Evolutionary conservation across 2,888 invertebrate genomes (phyloP).

Genomic region (Chymomyza amoena): DNA sequence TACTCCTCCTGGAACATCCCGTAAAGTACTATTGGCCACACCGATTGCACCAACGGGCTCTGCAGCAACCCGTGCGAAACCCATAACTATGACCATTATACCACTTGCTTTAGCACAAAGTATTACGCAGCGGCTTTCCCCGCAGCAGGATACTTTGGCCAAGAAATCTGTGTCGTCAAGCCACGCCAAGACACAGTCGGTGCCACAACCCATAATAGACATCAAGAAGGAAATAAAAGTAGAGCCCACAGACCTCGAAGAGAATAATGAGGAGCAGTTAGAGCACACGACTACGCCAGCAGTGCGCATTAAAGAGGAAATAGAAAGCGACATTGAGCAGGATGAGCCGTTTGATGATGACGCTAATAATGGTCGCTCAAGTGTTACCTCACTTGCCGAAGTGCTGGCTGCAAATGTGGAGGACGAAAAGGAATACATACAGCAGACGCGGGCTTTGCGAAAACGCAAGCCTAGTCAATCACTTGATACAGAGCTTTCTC

Average conservation of each 20-base stretch:
- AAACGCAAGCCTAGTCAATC: constrained; percentile 35
- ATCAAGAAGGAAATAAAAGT: constrained; percentile 71
- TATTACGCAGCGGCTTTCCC: constrained; percentile 38
- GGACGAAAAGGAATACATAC: constrained; percentile 58
- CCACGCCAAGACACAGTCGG: constrained; percentile 19
- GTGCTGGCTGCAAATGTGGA: constrained; percentile 57
- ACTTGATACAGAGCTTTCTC: constrained; percentile 1
- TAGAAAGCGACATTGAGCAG: constrained; percentile 41
- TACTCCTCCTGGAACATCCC: constrained; percentile 49
- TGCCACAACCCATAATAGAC: constrained; percentile 69
- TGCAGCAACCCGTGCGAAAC: constrained; percentile 47
- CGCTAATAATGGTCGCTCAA: constrained; percentile 55
- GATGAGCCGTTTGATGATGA: constrained; percentile 43
- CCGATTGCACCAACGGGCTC: constrained; percentile 61
- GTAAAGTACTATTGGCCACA: constrained; percentile 73
- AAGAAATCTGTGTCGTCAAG: constrained; percentile 27
- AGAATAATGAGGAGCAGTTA: neutral
- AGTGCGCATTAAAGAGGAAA: constrained; percentile 42
- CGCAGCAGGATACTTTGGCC: neutral
- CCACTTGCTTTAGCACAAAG: constrained; percentile 66
- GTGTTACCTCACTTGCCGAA: constrained; percentile 59
- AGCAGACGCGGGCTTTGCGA: constrained; percentile 50
- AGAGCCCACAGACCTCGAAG: constrained; percentile 60
- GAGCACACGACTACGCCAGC: neutral
- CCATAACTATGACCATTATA: constrained; percentile 75